Evolutionary conservation across 2,113 vertebrate species (phyloP), one percentile per base, ranked within the genome.

Genomic region (Tylochromis polylepis): DNA sequence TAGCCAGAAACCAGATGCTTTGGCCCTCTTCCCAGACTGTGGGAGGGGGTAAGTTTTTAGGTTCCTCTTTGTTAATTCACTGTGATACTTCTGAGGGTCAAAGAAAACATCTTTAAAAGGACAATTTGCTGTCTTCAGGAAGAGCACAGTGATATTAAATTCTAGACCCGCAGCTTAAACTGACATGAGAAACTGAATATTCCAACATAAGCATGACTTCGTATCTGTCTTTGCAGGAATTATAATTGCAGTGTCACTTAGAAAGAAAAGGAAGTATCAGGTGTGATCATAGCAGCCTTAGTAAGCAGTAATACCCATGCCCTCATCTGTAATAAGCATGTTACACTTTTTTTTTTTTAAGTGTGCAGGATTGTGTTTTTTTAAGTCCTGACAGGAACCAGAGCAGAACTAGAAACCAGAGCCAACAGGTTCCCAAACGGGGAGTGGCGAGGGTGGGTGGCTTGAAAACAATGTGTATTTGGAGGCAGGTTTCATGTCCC

Each of bases 11-110:
- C 72, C 87, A 93, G 89, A 90, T 94, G 90, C 75, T 38, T 81
- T 92, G 89, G 91, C 89, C 82, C 59, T 85, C 46, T 90, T 91
- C 91, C 87, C 87, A 92, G 94, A 88, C 41, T 34, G 65, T 85
- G 75, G 59, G 72, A 55, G 79, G 81, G 67, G 77, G 36, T 53
- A 60, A 1, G 75, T 51, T 90, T 85, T 83, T 75, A 80, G 41
- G 88, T 55, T 88, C 43, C 10, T 79, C 65, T 89, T 79, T 75
- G 18, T 20, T 87, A 67, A 87, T 89, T 93, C 79, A 57, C 38
- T 53, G 9, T 34, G 51, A 62, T 83, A 85, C 60, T 79, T 83
- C 80, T 24, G 27, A 27, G 85, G 72, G 84, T 85, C 85, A 60
- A 83, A 72, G 55, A 72, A 77, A 87, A 49, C 11, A 57, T 89